Conservation (phyloP, 1,140 invertebrate species). For the Drosophila funebris region DNA sequence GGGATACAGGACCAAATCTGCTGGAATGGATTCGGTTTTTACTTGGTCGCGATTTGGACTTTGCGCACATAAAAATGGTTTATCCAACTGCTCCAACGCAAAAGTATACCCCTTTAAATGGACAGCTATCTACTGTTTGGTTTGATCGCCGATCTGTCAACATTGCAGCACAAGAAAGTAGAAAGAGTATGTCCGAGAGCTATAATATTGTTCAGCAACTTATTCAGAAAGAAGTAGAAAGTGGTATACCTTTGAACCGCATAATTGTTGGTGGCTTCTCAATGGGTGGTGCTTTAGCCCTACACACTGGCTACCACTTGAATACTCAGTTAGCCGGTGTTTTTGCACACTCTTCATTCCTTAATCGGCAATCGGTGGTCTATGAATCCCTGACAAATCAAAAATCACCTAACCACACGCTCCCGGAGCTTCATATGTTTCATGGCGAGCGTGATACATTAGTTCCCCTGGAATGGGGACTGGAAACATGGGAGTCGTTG, state of each 20-base stretch:
- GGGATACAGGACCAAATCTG: constrained; percentile 86
- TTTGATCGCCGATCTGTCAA: constrained; percentile 87
- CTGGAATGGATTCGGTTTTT: constrained; percentile 87
- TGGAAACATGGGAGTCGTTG: constrained; percentile 84
- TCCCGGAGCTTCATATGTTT: constrained; percentile 84
- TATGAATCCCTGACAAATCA: constrained; percentile 85
- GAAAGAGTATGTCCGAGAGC: constrained; percentile 86
- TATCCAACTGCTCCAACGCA: constrained; percentile 89
- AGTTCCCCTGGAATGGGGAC: constrained; percentile 85
- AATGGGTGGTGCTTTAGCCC: constrained; percentile 89
- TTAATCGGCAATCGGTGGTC: constrained; percentile 88
- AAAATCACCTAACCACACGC: constrained; percentile 7
- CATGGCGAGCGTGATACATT: constrained; percentile 85
- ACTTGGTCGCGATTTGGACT: constrained; percentile 86
- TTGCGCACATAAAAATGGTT: constrained; percentile 88
- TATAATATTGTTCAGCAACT: constrained; percentile 85
- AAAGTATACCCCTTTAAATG: constrained; percentile 87
- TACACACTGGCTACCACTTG: constrained; percentile 88
- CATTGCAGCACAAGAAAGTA: constrained; percentile 86
- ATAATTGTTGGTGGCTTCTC: constrained; percentile 91
- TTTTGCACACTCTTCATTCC: constrained; percentile 89
- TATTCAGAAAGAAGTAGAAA: constrained; percentile 87
- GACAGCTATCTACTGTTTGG: constrained; percentile 89
- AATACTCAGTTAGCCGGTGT: constrained; percentile 87
- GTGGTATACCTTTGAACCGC: constrained; percentile 86